These are phyloP conservation scores for Apostichopus leukothele DNA, from an alignment of 53 echinoderm and acorn worm species.

Conservation along the genomic window DNA sequence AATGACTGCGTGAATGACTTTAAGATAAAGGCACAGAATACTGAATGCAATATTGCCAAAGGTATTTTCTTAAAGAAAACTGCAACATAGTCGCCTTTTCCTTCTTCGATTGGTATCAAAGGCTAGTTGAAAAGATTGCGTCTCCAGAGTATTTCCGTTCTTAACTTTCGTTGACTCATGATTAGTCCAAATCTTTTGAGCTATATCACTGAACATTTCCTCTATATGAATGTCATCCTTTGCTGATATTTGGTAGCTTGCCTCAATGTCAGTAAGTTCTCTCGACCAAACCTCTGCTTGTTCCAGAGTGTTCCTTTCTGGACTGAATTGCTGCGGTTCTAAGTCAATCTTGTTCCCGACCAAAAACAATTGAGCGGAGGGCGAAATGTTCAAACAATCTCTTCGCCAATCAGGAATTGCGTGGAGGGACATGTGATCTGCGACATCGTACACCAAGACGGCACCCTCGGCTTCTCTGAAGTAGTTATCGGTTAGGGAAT, in stretches of 20 bases:
- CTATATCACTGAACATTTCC: slow-evolving; percentile 79
- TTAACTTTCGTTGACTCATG: slow-evolving; percentile 50
- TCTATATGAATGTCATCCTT: slow-evolving; percentile 80
- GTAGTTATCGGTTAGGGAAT: slow-evolving; percentile 87
- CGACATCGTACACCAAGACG: slow-evolving; percentile 82
- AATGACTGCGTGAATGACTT: no score
- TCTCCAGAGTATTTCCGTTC: slow-evolving; percentile 33
- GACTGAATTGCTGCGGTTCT: slow-evolving; percentile 58
- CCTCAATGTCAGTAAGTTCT: slow-evolving; percentile 57
- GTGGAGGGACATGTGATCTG: slow-evolving; percentile 69
- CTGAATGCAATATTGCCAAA: no score
- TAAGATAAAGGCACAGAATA: no score
- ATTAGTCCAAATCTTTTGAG: slow-evolving; percentile 71
- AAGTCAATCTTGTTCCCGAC: slow-evolving; percentile 90
- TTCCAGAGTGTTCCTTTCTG: slow-evolving; percentile 65
- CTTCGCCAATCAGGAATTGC: slow-evolving; percentile 70
- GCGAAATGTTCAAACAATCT: slow-evolving; percentile 57
- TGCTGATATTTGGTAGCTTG: slow-evolving; percentile 74
- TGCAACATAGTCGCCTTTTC: no score
- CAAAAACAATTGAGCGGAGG: slow-evolving; percentile 64
- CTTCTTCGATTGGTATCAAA: no score
- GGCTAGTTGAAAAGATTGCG: no score
- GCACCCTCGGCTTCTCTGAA: slow-evolving; percentile 80
- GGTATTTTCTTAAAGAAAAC: no score
- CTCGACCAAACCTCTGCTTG: slow-evolving; percentile 70